Conservation (phyloP, 1,140 invertebrate species). For the Scaptomyza pallida region DNA sequence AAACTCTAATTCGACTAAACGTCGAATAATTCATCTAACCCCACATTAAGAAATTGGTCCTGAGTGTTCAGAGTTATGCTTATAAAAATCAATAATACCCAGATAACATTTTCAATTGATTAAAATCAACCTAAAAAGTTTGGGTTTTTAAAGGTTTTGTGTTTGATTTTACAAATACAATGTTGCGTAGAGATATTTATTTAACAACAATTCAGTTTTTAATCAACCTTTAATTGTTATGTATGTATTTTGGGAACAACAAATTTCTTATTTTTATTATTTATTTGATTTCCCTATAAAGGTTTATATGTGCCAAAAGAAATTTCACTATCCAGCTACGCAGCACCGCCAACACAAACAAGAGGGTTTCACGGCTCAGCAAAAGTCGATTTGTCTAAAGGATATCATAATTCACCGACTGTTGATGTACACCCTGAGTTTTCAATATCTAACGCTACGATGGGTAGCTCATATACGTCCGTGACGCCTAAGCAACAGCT, state of each 20-base stretch:
- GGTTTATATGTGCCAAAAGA: constrained; percentile 79
- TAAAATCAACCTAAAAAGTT: too few species aligned
- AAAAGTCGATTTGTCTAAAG: constrained; percentile 4
- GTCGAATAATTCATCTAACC: too few species aligned
- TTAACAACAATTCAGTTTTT: too few species aligned
- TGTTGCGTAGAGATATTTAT: too few species aligned
- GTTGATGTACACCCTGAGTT: constrained; percentile 15
- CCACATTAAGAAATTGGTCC: too few species aligned
- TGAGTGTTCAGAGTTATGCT: too few species aligned
- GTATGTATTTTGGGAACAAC: background rate
- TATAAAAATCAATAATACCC: too few species aligned
- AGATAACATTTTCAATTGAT: too few species aligned
- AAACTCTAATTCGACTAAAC: too few species aligned
- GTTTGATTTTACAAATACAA: too few species aligned
- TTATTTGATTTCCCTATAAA: constrained; percentile 27
- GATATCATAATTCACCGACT: background rate
- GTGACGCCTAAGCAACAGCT: constrained; percentile 42
- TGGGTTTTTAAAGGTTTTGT: too few species aligned
- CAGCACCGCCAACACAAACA: constrained; percentile 53
- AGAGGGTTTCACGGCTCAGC: background rate
- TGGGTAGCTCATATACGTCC: constrained; percentile 3
- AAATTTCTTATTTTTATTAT: background rate
- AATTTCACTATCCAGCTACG: constrained; percentile 76
- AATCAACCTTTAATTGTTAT: background rate
- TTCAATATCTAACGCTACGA: constrained; percentile 21